Conservation (phyloP, 1,140 invertebrate species). For the Halyomorpha halys region DNA sequence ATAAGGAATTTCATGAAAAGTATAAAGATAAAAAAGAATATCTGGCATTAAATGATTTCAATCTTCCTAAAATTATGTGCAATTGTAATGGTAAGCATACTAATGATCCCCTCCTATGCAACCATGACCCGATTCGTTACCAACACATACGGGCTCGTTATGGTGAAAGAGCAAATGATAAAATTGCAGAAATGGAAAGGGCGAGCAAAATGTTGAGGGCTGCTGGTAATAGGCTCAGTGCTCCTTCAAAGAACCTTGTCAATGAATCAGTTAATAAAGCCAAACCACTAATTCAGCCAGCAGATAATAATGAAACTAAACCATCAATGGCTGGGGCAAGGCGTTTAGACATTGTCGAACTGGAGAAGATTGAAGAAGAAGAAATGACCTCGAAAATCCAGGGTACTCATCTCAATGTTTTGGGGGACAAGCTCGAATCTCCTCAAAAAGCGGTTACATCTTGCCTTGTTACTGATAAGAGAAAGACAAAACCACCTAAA, state of each 20-base stretch:
- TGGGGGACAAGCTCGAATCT: neutral
- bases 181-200: neutral
- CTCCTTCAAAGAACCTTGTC: neutral
- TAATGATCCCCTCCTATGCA: conserved; percentile 11
- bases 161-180: neutral
- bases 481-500: neutral
- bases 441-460: neutral
- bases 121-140: conserved; percentile 8
- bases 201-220: neutral
- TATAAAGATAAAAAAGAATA: conserved; percentile 22
- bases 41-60: conserved; percentile 24
- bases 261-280: neutral
- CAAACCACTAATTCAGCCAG: conserved; percentile 2
- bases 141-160: conserved; percentile 1
- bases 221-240: neutral
- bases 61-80: conserved; percentile 25
- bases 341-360: conserved; percentile 12
- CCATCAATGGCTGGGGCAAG: neutral
- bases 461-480: conserved; percentile 6
- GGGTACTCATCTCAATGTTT: neutral
- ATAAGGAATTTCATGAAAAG: conserved; percentile 17
- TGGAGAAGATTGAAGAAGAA: conserved; percentile 14
- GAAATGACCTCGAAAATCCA: neutral
- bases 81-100: conserved; percentile 24
- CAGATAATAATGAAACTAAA: neutral